A percentile compares a stretch with the other conserved stretches of the same genome.
These are phyloP conservation scores for Leptatherina wallacei DNA, from an alignment of 2,797 vertebrate genomes.

Conservation along the genomic window DNA sequence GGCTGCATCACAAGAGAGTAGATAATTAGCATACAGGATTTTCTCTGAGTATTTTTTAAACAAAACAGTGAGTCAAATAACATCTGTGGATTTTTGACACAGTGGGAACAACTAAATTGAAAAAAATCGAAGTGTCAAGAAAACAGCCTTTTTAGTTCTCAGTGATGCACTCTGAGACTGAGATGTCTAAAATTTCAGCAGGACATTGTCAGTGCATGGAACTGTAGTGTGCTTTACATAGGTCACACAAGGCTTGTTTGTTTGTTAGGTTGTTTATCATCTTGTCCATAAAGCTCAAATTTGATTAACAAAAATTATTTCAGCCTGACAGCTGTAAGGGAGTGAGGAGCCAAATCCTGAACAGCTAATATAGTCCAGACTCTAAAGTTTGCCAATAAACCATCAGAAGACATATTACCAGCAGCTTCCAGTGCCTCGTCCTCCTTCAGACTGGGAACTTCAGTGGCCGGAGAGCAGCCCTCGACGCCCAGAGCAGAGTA, in stretches of 20 bases:
- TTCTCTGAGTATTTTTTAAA: not conserved
- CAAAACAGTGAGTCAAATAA: too few relatives aligned
- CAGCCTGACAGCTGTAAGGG: not conserved
- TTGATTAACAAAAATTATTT: not conserved
- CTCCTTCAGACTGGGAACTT: conserved; percentile 44
- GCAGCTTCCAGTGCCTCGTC: conserved; percentile 30
- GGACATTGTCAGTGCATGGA: not conserved
- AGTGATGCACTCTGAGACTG: not conserved
- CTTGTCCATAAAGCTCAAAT: not conserved
- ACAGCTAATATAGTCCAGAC: not conserved
- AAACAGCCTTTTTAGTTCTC: too few relatives aligned
- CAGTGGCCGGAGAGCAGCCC: conserved; percentile 35
- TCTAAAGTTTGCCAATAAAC: not conserved
- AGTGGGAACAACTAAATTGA: too few relatives aligned
- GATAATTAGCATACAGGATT: not conserved
- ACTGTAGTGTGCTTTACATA: not conserved
- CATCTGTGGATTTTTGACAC: too few relatives aligned
- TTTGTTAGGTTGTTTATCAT: not conserved
- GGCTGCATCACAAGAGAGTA: not conserved
- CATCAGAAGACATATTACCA: conserved; percentile 29
- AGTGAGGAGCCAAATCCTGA: not conserved
- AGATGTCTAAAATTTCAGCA: not conserved
- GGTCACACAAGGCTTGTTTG: not conserved
- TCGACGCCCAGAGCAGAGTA: conserved; percentile 56
- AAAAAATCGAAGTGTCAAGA: too few relatives aligned